Evolutionary conservation across 2,797 vertebrate genomes (phyloP), one percentile per base, ranked within the genome.

Genomic region (Eleutherodactylus coqui): DNA sequence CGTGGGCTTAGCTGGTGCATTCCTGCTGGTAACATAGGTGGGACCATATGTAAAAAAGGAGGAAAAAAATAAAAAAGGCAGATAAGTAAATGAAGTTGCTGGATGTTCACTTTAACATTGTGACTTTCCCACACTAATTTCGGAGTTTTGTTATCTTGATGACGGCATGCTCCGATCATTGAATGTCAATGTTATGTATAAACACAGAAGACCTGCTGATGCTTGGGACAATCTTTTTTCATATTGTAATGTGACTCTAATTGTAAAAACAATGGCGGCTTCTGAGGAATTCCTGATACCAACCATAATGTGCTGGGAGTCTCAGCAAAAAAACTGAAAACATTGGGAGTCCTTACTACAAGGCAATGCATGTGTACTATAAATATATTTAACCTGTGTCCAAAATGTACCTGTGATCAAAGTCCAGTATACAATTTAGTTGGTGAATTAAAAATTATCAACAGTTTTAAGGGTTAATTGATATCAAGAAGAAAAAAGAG

Each of bases 211-310:
- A 16, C 75, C 53, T 10, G 67, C 27, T 29, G n/a, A n/a, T n/a
- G 13, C n/a, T n/a, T 27, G 5, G 7, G 11, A 27, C 38, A 21
- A 6, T 24, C 51, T 45, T 24, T 38, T n/a, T 81, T 82, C 24
- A 86, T 55, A 75, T 85, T 86, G 16, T 73, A 81, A 81, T 75
- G 7, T 1, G 24, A 88, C 90, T 14, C 10, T 36, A 93, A 94
- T 89, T 53, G 49, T 93, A 93, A 51, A 51, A 95, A 95, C 93
- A 94, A 90, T 90, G 88, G 96, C 98, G 89, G 97, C 94, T 32
- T 60, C 67, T 73, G 2, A 72, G 34, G 13, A 72, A 55, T 27
- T 6, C 4, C 67, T 27, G 5, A 9, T 16, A 60, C 27, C 45
- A 41, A 60, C 10, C 36, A 13, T 41, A 4, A 38, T 27, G 24